Evolutionary conservation across 2,888 invertebrate species (phyloP), one percentile per base, ranked within the genome.

Genomic region (Zhuqinia jingwanae): DNA sequence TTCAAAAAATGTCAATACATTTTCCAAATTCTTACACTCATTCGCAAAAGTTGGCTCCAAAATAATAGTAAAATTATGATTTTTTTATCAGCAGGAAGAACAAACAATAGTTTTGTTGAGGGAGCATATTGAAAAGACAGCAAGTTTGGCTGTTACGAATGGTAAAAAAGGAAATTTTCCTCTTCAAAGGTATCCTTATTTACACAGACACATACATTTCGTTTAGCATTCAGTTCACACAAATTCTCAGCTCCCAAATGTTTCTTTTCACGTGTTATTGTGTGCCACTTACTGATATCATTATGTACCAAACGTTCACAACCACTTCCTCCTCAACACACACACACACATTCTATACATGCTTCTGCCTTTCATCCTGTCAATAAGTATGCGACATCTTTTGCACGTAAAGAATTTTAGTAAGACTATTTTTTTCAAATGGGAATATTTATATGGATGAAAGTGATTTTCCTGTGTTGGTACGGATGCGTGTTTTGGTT

Each of bases 201-300:
- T 85, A 78, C 78, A 85, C 78, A 63, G 50, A 76, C 27, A 78
- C 85, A 78, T 85, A 85, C 70, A 45, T 58, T 85, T n/a, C n/a
- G 73, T 79, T 85, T 85, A 85, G 50, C 53, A 85, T 85, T 85
- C 85, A 73, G 50, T 17, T 85, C 85, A 73, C 73, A 63, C 73
- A 36, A 25, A 70, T 11, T 17, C 58, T 58, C 36, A 68, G n/a
- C 78, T 63, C 60, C 58, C 25, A n/a, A n/a, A n/a, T 77, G 42
- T 47, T 42, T 58, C 25, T 58, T 5, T 84, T 85, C 68, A 68
- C 30, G 42, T 77, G 60, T 78, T 30, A 42, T 15, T 22, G 42
- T 42, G 22, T 73, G 50, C 5, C 47, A 25, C 78, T 45, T 8
- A 65, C 75, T 50, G 11, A 75, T 3, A 8, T 36, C 50, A 53